These are phyloP conservation scores for Atta cephalotes DNA, from an alignment of 1,140 invertebrate species.

Conservation along the genomic window DNA sequence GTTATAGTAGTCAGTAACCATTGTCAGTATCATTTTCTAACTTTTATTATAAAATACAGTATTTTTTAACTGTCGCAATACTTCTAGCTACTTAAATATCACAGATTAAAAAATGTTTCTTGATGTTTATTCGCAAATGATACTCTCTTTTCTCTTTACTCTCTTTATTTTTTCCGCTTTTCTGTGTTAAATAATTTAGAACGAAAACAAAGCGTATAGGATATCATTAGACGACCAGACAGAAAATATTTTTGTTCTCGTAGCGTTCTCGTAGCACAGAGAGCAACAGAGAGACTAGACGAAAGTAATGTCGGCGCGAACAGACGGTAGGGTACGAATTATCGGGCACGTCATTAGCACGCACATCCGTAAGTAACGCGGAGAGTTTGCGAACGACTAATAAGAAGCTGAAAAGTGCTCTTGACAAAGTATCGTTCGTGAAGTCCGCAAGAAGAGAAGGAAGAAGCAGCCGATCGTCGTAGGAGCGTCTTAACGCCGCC, in stretches of 20 bases:
- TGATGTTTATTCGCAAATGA: background rate
- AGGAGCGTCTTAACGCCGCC: constrained; percentile 5
- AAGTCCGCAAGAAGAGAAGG: constrained; percentile 20
- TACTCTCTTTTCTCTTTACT: background rate
- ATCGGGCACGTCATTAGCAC: constrained; percentile 31
- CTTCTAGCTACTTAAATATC: background rate
- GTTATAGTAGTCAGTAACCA: background rate
- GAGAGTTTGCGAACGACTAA: constrained; percentile 30
- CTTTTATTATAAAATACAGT: background rate
- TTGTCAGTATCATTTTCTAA: background rate
- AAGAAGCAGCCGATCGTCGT: constrained; percentile 21
- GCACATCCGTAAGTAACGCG: constrained; percentile 50
- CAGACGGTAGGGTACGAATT: background rate
- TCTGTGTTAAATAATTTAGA: background rate
- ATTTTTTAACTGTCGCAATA: no score
- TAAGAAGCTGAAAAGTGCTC: constrained; percentile 55
- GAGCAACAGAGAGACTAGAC: background rate
- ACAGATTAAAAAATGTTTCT: background rate
- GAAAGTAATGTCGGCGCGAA: background rate
- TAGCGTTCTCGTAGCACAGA: background rate
- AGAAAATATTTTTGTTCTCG: constrained; percentile 24
- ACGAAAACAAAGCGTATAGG: background rate
- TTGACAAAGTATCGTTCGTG: constrained; percentile 17
- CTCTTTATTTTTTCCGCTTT: background rate
- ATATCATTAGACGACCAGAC: background rate